phyloP scores from a whole-genome alignment of 2,888 invertebrate species.

The Lepidochrysops patricia region DNA sequence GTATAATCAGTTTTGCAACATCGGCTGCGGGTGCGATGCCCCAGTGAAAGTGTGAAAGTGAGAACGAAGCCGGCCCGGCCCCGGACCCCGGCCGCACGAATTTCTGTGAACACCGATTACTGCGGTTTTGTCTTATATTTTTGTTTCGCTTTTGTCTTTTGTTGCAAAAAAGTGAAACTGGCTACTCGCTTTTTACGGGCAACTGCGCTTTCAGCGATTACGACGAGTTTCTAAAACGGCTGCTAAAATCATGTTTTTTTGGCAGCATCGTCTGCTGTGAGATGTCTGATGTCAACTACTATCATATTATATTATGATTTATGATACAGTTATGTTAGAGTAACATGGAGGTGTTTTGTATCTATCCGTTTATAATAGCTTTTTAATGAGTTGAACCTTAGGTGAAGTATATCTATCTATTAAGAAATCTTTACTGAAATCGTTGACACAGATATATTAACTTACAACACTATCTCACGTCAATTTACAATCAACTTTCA shows the following conservation, averaged over 20 bases:
- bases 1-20: conserved; percentile 64
- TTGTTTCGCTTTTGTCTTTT: conserved; percentile 6
- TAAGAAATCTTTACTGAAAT: neutral
- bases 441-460: neutral
- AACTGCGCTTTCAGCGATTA: neutral
- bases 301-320: too few relatives aligned
- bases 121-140: neutral
- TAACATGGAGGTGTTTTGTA: neutral
- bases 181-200: neutral
- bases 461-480: neutral
- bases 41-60: conserved; percentile 75
- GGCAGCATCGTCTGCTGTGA: too few relatives aligned
- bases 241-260: neutral
- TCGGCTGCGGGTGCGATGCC: conserved; percentile 52
- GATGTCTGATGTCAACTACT: too few relatives aligned
- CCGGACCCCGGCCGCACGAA: conserved; percentile 18
- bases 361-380: neutral
- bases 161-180: neutral
- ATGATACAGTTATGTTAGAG: too few relatives aligned
- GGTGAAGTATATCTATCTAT: neutral
- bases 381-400: neutral
- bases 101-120: conserved; percentile 4
- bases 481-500: neutral
- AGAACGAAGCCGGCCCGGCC: conserved; percentile 42
- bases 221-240: neutral